These are phyloP conservation scores for Aratinga solstitialis DNA, from an alignment of 2,797 vertebrate genomes.

Conservation along the genomic window DNA sequence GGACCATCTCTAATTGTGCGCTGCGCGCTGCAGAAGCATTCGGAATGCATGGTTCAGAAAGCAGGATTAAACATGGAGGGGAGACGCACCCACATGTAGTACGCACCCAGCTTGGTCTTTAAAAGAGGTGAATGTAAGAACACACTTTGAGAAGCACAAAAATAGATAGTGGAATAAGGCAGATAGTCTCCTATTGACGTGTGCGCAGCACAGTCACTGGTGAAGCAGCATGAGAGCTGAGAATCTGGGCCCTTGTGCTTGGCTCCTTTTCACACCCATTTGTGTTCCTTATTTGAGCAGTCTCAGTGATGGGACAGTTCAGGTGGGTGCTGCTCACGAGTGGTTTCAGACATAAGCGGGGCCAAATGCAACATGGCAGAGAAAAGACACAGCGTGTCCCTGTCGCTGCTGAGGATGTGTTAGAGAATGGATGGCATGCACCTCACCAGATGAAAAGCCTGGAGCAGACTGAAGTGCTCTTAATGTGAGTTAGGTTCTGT, in stretches of 20 bases:
- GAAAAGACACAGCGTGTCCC: background rate
- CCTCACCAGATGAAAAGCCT: background rate
- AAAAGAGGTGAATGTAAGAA: constrained; percentile 52
- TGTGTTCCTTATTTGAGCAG: background rate
- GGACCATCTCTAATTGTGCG: constrained; percentile 76
- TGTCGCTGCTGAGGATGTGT: accelerated
- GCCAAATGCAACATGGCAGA: background rate
- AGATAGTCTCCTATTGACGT: constrained; percentile 44
- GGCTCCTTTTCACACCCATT: background rate
- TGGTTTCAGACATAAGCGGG: background rate
- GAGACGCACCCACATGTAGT: constrained; percentile 35
- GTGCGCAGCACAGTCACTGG: background rate
- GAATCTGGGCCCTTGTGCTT: accelerated
- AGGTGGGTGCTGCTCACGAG: background rate
- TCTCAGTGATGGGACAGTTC: accelerated
- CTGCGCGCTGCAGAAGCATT: constrained; percentile 50
- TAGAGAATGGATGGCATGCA: background rate
- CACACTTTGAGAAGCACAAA: constrained; percentile 54
- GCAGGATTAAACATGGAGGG: constrained; percentile 49
- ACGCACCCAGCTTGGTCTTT: constrained; percentile 28
- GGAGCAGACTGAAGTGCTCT: background rate
- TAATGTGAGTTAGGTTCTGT: background rate
- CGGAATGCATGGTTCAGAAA: constrained; percentile 54
- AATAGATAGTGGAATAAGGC: constrained; percentile 53
- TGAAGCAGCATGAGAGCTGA: background rate